Conservation (phyloP, 2,888 invertebrate genomes). For the Napeogenes sylphis region DNA sequence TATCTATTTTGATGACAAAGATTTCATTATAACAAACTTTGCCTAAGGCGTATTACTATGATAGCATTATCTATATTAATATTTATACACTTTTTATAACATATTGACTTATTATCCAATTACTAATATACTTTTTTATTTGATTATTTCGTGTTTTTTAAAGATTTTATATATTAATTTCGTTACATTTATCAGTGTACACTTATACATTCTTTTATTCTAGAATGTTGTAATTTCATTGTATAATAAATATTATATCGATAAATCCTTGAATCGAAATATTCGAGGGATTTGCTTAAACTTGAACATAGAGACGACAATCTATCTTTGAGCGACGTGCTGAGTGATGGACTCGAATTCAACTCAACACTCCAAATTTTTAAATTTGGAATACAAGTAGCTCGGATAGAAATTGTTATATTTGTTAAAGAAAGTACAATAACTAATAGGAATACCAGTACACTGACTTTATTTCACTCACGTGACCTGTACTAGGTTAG, state of each 20-base stretch:
- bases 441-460: no score
- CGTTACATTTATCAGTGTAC: no score
- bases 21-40: background rate
- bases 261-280: background rate
- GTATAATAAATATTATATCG: background rate
- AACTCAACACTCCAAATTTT: slow-evolving; percentile 1
- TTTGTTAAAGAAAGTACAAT: no score
- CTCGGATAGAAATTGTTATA: background rate
- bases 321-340: background rate
- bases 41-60: background rate
- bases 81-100: background rate
- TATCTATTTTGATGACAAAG: no score
- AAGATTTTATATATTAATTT: background rate
- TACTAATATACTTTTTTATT: no score
- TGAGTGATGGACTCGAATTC: background rate
- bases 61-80: background rate
- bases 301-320: background rate
- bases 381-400: background rate
- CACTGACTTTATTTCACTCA: no score
- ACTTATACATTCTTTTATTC: background rate
- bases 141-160: no score
- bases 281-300: background rate
- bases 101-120: no score
- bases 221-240: background rate
- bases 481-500: no score